Evolutionary conservation across 2,797 vertebrate genomes (phyloP).

Genomic region (Clangula hyemalis): DNA sequence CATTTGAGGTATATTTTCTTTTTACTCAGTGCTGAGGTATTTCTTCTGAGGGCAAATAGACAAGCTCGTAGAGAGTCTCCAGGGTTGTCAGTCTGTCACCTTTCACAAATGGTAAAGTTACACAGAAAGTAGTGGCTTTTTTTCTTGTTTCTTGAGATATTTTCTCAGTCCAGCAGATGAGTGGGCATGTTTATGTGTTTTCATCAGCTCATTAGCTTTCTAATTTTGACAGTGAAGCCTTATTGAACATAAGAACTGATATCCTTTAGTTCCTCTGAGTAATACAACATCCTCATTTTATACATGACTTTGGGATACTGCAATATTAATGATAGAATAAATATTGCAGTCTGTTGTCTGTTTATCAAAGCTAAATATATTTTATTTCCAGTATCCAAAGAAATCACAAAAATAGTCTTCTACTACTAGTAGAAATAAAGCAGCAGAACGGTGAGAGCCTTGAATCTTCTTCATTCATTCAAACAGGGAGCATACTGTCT

Average conservation of each 20-base stretch:
- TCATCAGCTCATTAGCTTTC: conserved; percentile 27
- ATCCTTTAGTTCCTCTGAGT: conserved; percentile 4
- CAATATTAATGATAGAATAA: background rate
- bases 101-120: conserved; percentile 23
- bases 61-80: background rate
- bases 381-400: background rate
- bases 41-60: background rate
- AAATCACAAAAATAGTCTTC: background rate
- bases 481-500: background rate
- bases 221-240: background rate
- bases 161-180: conserved; percentile 24
- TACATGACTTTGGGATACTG: background rate
- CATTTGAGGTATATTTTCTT: background rate
- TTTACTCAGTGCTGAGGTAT: background rate
- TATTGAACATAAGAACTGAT: background rate
- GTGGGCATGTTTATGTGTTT: conserved; percentile 19
- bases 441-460: background rate
- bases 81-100: conserved; percentile 29
- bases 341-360: background rate
- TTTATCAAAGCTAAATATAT: background rate
- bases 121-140: background rate
- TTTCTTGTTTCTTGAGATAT: conserved; percentile 17
- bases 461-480: background rate
- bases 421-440: background rate
- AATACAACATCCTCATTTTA: background rate